Evolutionary conservation across 2,113 vertebrate species (phyloP).

Genomic region (Gulo gulo): DNA sequence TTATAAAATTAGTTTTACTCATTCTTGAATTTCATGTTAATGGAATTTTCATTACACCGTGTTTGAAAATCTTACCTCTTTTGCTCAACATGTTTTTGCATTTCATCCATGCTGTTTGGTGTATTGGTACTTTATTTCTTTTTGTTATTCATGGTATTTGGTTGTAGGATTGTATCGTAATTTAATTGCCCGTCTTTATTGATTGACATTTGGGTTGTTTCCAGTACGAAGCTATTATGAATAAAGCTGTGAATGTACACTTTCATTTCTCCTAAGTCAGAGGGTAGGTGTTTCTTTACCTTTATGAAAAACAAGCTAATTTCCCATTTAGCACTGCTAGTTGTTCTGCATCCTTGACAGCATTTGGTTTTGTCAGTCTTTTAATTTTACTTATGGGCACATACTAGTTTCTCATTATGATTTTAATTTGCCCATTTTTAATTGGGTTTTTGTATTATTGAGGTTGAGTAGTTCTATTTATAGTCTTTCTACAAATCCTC

Average conservation of each 20-base stretch:
- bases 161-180: background rate
- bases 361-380: background rate
- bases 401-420: background rate
- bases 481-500: background rate
- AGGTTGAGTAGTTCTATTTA: background rate
- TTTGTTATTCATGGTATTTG: background rate
- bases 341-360: background rate
- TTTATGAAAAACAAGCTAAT: background rate
- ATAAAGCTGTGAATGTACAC: background rate
- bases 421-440: constrained; percentile 11
- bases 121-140: background rate
- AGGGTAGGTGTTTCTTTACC: background rate
- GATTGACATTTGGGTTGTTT: background rate
- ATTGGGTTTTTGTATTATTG: background rate
- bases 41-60: background rate
- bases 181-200: background rate
- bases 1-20: background rate
- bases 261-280: background rate
- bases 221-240: background rate
- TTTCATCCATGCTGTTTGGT: background rate
- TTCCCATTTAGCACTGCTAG: background rate
- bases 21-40: background rate
- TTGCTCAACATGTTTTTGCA: background rate
- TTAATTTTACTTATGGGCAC: background rate
- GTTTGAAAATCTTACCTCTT: background rate